These are phyloP conservation scores for Daphoenositta chrysoptera DNA, from an alignment of 2,113 vertebrate species.

Conservation along the genomic window DNA sequence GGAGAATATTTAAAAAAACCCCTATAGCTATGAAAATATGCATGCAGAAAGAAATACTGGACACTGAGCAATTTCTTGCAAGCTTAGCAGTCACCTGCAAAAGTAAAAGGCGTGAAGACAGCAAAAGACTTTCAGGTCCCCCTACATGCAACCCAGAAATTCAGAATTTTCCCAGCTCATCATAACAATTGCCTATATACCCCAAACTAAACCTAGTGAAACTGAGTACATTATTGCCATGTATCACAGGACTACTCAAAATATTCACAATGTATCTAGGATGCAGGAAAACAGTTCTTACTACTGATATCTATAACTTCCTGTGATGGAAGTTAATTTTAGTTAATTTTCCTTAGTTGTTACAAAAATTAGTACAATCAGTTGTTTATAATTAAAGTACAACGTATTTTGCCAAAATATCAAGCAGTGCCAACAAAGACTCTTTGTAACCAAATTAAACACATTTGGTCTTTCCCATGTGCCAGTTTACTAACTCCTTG, in stretches of 20 bases:
- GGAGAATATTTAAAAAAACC: background rate
- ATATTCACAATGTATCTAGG: background rate
- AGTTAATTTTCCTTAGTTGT: background rate
- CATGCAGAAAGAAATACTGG: background rate
- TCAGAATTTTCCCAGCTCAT: background rate
- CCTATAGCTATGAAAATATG: background rate
- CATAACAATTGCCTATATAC: background rate
- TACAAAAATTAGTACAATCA: background rate
- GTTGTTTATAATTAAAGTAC: background rate
- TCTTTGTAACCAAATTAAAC: background rate
- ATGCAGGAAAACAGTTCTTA: background rate
- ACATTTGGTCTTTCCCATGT: background rate
- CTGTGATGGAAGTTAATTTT: background rate
- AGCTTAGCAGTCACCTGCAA: background rate
- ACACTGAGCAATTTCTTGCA: background rate
- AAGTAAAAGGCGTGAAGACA: background rate
- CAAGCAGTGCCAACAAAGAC: background rate
- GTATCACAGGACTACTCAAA: background rate
- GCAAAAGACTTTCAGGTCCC: background rate
- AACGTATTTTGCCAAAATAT: background rate
- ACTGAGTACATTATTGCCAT: background rate
- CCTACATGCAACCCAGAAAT: background rate
- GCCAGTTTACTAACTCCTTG: background rate
- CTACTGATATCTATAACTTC: background rate
- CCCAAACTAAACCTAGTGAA: background rate